Evolutionary conservation across 2,113 vertebrate genomes (phyloP), one percentile per base, ranked within the genome.

Genomic region (Megalops atlanticus): DNA sequence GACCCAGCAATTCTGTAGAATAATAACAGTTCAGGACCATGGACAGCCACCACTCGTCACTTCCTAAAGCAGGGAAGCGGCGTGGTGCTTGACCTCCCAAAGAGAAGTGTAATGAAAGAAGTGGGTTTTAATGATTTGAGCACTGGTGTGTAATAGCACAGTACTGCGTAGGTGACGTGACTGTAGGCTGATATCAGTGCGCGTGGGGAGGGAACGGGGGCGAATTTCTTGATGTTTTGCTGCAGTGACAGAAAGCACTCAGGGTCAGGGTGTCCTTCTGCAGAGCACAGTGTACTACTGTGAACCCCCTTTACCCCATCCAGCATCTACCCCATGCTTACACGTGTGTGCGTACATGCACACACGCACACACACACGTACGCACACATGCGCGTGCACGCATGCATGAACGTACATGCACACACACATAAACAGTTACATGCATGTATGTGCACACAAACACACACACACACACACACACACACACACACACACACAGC

Each of bases 11-110:
- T 45, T 45, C 21, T 58, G 54, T 58, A 18, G 24, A 18, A 58
- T 24, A 21, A 21, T 18, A 58, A 15, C 36, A 0, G 40, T 80
- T 80, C 69, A 80, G 43, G 33, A 80, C 79, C 79, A 74, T 21
- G 79, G 79, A 80, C 47, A 80, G 79, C 40, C 54, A 74, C 79
- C 11, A 4, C 6, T 49, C 31, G 41, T 49, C 35, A 8, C 1
- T 31, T 41, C n/a, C 27, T 41, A 8, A 24, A 38, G 21, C 16
- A 3, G 11, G 15, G 24, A 2, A 10, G 16, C 6, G 3, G 3
- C n/a, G 21, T 41, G 49, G 49, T 21, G 6, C 49, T 24, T 21
- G 6, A 0, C 24, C 8, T 40, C 39, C n/a, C 43, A 33, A 41
- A 33, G 12, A 31, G 49, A n/a, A n/a, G n/a, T n/a, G 0, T 31